phyloP scores from a whole-genome alignment of 2,888 invertebrate species.

The Thecocarcelia acutangulata region DNA sequence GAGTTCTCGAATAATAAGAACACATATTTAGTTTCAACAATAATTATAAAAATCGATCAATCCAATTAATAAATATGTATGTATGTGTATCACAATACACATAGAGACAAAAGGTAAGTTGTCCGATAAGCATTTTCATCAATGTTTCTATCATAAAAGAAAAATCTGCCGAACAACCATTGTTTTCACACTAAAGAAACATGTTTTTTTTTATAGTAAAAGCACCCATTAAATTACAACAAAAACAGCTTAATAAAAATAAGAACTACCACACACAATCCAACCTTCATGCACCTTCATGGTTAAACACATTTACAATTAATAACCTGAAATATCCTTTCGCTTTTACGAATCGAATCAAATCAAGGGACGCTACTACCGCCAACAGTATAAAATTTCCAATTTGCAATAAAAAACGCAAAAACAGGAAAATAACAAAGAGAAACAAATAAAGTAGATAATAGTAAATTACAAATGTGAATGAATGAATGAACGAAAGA shows the following conservation, averaged over 20 bases:
- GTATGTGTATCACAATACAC: constrained; percentile 24
- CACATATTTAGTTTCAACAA: constrained; percentile 49
- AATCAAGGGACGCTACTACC: constrained; percentile 69
- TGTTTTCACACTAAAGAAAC: constrained; percentile 59
- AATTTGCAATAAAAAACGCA: constrained; percentile 75
- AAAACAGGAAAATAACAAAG: constrained; percentile 46
- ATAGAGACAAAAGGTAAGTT: constrained; percentile 1
- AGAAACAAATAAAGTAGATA: constrained; percentile 53
- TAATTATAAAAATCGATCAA: constrained; percentile 47
- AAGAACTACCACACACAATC: constrained; percentile 10
- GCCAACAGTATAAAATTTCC: constrained; percentile 80
- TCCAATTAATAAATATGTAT: constrained; percentile 12
- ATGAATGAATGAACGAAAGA: constrained; percentile 7
- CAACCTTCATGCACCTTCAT: not conserved
- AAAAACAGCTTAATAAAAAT: constrained; percentile 10
- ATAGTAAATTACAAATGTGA: constrained; percentile 65
- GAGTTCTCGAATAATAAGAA: not conserved
- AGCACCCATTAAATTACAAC: constrained; percentile 56
- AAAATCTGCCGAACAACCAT: constrained; percentile 57
- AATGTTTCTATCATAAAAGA: constrained; percentile 49
- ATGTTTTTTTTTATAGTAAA: constrained; percentile 10
- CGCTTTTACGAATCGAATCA: constrained; percentile 12
- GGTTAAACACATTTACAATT: constrained; percentile 41
- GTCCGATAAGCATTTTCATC: not conserved
- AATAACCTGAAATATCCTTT: constrained; percentile 48